A percentile compares a stretch with the other conserved stretches of the same genome.
Conservation (phyloP, 23 tunicate species). For the Ascidia mentula region DNA sequence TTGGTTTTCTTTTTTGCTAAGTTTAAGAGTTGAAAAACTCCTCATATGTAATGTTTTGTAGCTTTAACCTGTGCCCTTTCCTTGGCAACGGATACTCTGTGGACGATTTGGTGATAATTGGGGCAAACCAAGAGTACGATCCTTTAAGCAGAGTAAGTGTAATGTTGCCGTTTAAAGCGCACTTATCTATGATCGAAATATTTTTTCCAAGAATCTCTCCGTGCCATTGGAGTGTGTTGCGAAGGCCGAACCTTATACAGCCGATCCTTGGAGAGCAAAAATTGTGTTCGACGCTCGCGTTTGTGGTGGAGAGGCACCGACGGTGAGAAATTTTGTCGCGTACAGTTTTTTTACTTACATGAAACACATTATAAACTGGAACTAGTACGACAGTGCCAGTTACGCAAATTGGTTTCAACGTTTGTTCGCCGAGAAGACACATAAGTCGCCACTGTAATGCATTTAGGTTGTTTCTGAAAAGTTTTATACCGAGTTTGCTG, state of each 20-base stretch:
- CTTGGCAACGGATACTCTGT: not conserved
- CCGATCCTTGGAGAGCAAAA: not conserved
- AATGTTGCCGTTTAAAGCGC: too few species aligned
- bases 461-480: too few species aligned
- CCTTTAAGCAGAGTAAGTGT: not conserved
- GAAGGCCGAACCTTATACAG: not conserved
- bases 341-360: too few species aligned
- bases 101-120: not conserved
- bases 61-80: slow-evolving; percentile 1
- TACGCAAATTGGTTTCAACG: too few species aligned
- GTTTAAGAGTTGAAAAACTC: too few species aligned
- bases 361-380: not conserved
- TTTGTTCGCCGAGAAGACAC: too few species aligned
- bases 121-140: not conserved
- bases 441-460: too few species aligned
- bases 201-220: not conserved
- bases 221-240: not conserved
- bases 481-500: too few species aligned
- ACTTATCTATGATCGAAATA: too few species aligned
- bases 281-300: not conserved
- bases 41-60: too few species aligned
- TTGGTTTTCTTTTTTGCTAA: too few species aligned
- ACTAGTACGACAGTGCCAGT: not conserved
- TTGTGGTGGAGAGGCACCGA: not conserved
- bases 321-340: not conserved